These are phyloP conservation scores for Tachina lurida DNA, from an alignment of 2,888 invertebrate genomes.

Conservation along the genomic window DNA sequence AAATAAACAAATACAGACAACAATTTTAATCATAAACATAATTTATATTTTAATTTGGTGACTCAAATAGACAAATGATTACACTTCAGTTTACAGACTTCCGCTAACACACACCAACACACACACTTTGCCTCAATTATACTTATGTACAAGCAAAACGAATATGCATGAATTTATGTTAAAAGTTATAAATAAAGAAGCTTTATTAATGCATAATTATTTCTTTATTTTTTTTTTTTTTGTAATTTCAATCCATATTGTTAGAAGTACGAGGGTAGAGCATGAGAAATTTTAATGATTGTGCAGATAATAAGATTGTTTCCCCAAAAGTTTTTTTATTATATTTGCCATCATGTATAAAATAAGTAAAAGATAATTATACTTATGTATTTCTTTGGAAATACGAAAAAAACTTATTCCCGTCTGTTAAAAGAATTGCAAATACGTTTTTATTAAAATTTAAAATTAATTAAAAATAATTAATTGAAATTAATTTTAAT, in stretches of 20 bases:
- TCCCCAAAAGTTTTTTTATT: no score
- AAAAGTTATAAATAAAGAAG: slow-evolving; percentile 61
- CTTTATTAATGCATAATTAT: slow-evolving; percentile 53
- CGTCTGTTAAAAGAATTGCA: no score
- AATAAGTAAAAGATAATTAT: no score
- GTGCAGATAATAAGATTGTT: no score
- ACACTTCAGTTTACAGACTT: slow-evolving; percentile 16
- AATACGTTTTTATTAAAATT: no score
- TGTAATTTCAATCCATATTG: neutral
- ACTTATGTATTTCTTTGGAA: no score
- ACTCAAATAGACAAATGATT: slow-evolving; percentile 27
- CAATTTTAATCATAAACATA: slow-evolving; percentile 29
- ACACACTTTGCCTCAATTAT: neutral
- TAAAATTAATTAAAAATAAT: no score
- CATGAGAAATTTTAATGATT: neutral
- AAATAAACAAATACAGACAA: neutral
- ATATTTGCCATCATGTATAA: no score
- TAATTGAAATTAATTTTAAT: no score
- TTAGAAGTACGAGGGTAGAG: slow-evolving; percentile 1
- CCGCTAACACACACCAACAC: neutral
- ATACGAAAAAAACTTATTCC: no score
- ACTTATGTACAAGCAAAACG: neutral
- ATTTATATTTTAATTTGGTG: slow-evolving; percentile 41
- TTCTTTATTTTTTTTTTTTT: neutral
- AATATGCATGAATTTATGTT: slow-evolving; percentile 18